phyloP scores from a whole-genome alignment of 2,113 vertebrate species.

The Syngnathoides biaculeatus region DNA sequence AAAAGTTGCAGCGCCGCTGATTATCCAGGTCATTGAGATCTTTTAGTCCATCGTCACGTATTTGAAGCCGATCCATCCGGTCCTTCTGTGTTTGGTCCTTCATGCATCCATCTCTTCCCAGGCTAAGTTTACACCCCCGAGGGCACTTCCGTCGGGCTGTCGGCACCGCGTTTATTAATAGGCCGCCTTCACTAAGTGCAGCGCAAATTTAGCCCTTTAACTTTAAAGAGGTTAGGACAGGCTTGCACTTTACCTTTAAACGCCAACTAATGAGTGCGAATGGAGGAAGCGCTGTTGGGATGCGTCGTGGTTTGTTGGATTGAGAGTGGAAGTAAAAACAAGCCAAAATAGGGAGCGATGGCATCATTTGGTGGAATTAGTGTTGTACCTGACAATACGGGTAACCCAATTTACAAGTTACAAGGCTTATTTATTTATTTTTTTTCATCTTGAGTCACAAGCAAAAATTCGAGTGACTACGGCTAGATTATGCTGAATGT shows the following conservation, averaged over 20 bases:
- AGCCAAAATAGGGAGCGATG: background rate
- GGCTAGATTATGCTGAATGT: too few relatives aligned
- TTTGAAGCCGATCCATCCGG: constrained; percentile 29
- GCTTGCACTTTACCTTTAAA: constrained; percentile 51
- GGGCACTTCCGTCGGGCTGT: constrained; percentile 65
- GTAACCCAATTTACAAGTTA: too few relatives aligned
- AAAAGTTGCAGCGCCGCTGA: background rate
- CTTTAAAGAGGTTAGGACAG: constrained; percentile 28
- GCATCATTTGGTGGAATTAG: background rate
- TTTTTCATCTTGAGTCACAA: too few relatives aligned
- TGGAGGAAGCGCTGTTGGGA: constrained; percentile 27
- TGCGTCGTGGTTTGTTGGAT: constrained; percentile 10
- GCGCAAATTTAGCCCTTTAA: constrained; percentile 42
- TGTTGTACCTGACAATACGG: background rate
- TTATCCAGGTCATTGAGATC: background rate
- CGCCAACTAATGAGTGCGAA: constrained; percentile 17
- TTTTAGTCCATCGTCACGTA: constrained; percentile 21
- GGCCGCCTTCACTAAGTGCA: constrained; percentile 60
- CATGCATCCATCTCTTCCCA: constrained; percentile 44
- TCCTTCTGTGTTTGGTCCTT: constrained; percentile 27
- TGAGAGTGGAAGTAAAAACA: constrained; percentile 11
- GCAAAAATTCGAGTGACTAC: too few relatives aligned
- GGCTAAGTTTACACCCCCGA: constrained; percentile 54
- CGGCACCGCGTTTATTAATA: constrained; percentile 67
- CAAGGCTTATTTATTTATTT: too few relatives aligned